phyloP scores from a whole-genome alignment of 2,888 invertebrate genomes.

The Icerya purchasi region DNA sequence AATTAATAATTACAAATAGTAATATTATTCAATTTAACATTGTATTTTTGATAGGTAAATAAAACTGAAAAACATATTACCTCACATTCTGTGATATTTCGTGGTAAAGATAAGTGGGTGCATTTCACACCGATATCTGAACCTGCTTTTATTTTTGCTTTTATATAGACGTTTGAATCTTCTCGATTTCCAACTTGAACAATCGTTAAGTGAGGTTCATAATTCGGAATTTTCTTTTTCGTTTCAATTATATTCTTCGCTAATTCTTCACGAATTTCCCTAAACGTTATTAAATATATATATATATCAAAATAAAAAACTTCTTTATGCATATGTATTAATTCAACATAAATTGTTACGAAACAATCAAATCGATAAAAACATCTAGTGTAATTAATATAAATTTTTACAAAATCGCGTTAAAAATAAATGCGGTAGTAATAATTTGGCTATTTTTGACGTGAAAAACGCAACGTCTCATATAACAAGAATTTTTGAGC shows the following conservation, averaged over 20 bases:
- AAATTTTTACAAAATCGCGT: not conserved
- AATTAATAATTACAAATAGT: too few species aligned
- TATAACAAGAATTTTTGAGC: too few species aligned
- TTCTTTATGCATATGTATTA: too few species aligned
- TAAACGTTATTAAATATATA: too few species aligned
- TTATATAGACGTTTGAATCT: constrained; percentile 95
- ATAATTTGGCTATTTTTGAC: too few species aligned
- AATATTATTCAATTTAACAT: too few species aligned
- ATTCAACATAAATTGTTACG: too few species aligned
- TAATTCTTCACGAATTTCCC: constrained; percentile 48
- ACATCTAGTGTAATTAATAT: not conserved
- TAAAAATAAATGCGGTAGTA: not conserved
- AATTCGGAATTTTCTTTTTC: constrained; percentile 23
- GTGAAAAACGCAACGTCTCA: too few species aligned
- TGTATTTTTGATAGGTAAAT: too few species aligned
- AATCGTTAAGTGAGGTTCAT: constrained; percentile 62
- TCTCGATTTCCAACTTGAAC: constrained; percentile 89
- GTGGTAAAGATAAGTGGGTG: constrained; percentile 55
- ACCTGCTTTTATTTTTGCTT: constrained; percentile 86
- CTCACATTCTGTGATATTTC: constrained; percentile 57
- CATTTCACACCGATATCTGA: constrained; percentile 71
- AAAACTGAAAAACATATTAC: too few species aligned
- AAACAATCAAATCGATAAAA: too few species aligned
- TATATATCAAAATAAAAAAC: too few species aligned
- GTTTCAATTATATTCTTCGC: constrained; percentile 40